A percentile compares a stretch with the other conserved stretches of the same genome.
phyloP scores from a whole-genome alignment of 1,140 invertebrate genomes.

The Galendromus occidentalis region DNA sequence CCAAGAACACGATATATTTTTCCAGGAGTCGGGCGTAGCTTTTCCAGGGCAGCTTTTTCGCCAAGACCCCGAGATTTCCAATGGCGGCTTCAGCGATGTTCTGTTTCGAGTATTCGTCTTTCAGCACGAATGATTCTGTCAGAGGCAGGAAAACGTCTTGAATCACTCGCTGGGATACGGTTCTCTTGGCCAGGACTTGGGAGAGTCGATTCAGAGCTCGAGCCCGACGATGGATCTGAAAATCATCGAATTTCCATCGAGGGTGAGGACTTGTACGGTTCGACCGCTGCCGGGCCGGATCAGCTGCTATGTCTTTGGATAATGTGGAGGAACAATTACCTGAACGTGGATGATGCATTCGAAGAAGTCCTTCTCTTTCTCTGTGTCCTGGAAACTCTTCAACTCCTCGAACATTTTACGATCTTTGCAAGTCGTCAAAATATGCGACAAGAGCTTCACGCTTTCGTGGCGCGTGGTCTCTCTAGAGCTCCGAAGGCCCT shows the following conservation, averaged over 20 bases:
- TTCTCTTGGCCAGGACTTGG: constrained; percentile 32
- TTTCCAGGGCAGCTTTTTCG: constrained; percentile 57
- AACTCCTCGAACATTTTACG: constrained; percentile 47
- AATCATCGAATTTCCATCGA: no score
- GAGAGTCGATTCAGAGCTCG: constrained; percentile 44
- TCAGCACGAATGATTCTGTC: constrained; percentile 52
- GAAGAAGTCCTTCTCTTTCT: constrained; percentile 78
- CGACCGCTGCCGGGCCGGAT: no score
- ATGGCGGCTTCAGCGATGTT: constrained; percentile 59
- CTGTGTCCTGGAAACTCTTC: constrained; percentile 43
- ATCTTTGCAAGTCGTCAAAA: constrained; percentile 29
- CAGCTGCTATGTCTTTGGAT: no score
- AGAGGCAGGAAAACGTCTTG: constrained; percentile 65
- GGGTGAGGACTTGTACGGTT: no score
- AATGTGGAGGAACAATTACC: constrained; percentile 15
- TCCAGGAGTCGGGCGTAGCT: constrained; percentile 59
- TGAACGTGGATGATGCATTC: constrained; percentile 66
- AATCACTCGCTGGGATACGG: constrained; percentile 44
- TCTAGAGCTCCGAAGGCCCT: constrained; percentile 16
- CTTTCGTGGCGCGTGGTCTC: constrained; percentile 43
- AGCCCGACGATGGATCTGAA: constrained; percentile 57
- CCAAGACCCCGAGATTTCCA: constrained; percentile 45
- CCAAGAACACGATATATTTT: constrained; percentile 52
- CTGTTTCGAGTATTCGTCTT: constrained; percentile 49
- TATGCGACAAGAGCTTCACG: constrained; percentile 47